These are phyloP conservation scores for Aptenodytes forsteri DNA, from an alignment of 2,113 vertebrate species.

Conservation along the genomic window DNA sequence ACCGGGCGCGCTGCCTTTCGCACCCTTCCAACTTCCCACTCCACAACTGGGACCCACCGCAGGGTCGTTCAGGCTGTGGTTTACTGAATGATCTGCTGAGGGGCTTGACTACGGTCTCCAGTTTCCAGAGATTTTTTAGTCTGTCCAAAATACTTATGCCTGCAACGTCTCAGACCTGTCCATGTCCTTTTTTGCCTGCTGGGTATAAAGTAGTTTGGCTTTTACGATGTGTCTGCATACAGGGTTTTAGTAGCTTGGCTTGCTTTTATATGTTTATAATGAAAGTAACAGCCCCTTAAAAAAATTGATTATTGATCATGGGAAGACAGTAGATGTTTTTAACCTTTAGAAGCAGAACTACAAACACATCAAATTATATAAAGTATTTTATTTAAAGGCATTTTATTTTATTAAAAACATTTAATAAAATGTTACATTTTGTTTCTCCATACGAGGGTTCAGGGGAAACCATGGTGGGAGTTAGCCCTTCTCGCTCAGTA, in stretches of 20 bases:
- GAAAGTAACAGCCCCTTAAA: conserved; percentile 15
- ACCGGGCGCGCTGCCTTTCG: background rate
- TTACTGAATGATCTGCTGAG: background rate
- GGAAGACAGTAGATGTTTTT: background rate
- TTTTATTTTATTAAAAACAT: background rate
- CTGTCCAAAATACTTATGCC: background rate
- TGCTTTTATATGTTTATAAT: conserved; percentile 1
- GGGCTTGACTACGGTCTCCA: background rate
- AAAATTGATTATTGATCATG: background rate
- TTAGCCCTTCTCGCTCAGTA: background rate
- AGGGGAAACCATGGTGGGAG: background rate
- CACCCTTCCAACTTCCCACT: background rate
- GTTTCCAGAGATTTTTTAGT: background rate
- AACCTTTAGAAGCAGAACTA: background rate
- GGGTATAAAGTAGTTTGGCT: background rate
- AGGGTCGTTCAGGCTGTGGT: background rate
- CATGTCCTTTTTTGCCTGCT: background rate
- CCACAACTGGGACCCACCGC: background rate
- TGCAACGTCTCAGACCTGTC: background rate
- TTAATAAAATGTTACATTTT: no score
- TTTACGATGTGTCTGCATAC: background rate
- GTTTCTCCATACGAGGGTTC: background rate
- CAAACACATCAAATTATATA: background rate
- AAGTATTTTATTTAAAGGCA: background rate
- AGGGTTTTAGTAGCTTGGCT: conserved; percentile 3